Evolutionary conservation across 2,113 vertebrate genomes (phyloP), one percentile per base, ranked within the genome.

Genomic region (Alces alces): DNA sequence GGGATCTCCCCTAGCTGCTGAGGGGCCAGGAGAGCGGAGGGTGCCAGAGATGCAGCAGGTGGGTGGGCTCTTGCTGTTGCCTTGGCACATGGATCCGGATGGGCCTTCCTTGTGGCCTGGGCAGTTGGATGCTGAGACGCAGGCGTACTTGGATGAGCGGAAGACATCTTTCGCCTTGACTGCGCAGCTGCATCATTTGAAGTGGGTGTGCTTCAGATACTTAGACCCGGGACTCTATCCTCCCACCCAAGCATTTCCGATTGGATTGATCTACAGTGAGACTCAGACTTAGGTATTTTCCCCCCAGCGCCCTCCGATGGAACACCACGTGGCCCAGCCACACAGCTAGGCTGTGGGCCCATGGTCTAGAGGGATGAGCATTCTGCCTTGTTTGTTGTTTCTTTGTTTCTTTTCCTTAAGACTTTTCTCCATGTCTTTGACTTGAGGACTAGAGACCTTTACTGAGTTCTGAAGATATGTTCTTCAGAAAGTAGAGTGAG

Each of bases 361-460:
- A 2, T 79, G 9, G 7, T 52, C 61, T 60, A 33, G 39, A 83
- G 16, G 30, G 15, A 23, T 10, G 5, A 16, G 28, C 6, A 7
- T 33, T 27, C 9, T 36, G 9, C 27, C 57, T 55, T n/a, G 28
- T 43, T 83, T 52, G 7, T 28, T 61, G 7, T 27, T 47, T n/a
- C 19, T n/a, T 55, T 64, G 19, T 60, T 61, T 80, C 13, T 54
- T 89, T 86, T 73, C 57, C 33, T 33, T 33, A 13, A 52, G 12
- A 21, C 28, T 64, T 76, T 94, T 96, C 11, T 83, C 12, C 13
- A 9, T 54, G 8, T 70, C 54, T 92, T 97, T 93, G 33, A 14
- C 27, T 93, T 84, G 30, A 86, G 30, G 88, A 30, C 16, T 3
- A 27, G n/a, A 27, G 43, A 36, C 8, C 15, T 95, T 90, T 79